Base-by-base conservation (phyloP, 2,888 invertebrate genomes). In the Halocaridina rubra region DNA sequence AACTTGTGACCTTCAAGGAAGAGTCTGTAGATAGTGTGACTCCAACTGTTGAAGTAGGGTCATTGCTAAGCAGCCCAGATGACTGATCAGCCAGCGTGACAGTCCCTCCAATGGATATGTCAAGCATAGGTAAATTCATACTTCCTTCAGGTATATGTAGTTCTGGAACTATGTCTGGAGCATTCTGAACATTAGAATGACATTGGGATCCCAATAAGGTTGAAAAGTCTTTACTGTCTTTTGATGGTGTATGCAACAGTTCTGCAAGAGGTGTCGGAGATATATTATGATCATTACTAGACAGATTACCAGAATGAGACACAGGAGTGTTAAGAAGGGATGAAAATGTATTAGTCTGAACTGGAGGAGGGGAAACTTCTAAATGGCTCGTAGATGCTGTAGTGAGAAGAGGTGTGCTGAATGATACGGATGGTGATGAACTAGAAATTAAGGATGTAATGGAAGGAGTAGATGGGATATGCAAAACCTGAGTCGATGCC, bases 81-180 rank as follows among this genome's bases (percentile, higher is more conserved):
- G 79, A 24, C 67, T 79, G 84, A 19, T 84, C 84, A 39, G 22
- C 61, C 16, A 84, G 24, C 10, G 84, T 74, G 19, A 84, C 80
- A 10, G 84, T 84, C 22, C 84, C 84, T 10, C 84, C 84, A 10
- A 84, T 61, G 24, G 84, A 84, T 22, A 84, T 84, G 19, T 84
- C 84, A 32, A 84, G 75, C 22, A 84, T 57, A 16, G 84, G 84
- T 24, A 84, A 32, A 33, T 46, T 53, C 19, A 78, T 61, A 61
- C 61, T 32, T n/a, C 84, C 75, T 27, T 84, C 84, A 19, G 84
- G 84, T 27, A 84, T 84, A 69, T 84, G 79, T 13, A 84, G 64
- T 30, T 82, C 82, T 13, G 82, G 82, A 19, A 82, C 78, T 8
- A 24, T 3, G 29, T 19, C 61, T 29, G 71, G 19, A 4, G 19